Conservation (phyloP, 1,140 invertebrate species). For the Drosophila takahashii region DNA sequence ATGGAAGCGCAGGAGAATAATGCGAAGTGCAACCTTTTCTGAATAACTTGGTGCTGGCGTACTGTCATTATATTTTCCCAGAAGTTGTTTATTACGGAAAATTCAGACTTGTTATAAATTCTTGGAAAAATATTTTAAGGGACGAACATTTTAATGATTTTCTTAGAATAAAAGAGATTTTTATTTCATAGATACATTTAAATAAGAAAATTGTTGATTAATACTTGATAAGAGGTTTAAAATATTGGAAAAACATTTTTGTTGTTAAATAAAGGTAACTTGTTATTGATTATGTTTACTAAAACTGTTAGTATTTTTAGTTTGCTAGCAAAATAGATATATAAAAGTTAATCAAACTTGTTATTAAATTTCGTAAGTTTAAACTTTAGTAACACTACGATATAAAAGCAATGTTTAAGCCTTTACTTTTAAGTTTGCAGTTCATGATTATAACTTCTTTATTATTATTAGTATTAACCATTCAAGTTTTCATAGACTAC, state of each 20-base stretch:
- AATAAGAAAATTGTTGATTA: too few relatives aligned
- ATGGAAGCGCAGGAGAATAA: slow-evolving; percentile 38
- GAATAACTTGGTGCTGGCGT: slow-evolving; percentile 22
- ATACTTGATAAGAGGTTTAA: too few relatives aligned
- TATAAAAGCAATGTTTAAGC: slow-evolving; percentile 1
- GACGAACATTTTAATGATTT: background rate
- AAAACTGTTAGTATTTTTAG: too few relatives aligned
- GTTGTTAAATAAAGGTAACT: too few relatives aligned
- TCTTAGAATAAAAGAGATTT: background rate
- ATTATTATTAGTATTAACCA: background rate
- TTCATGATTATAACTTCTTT: background rate
- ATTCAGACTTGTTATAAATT: background rate
- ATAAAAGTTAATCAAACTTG: too few relatives aligned
- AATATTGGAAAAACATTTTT: too few relatives aligned
- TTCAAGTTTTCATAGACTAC: background rate
- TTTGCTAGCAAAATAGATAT: too few relatives aligned
- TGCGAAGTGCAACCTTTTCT: slow-evolving; percentile 32
- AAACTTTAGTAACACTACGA: too few relatives aligned
- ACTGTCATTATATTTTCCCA: background rate
- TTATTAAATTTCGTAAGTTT: too few relatives aligned
- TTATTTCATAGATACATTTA: too few relatives aligned
- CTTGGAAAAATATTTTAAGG: background rate
- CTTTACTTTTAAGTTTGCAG: background rate
- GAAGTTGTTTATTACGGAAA: slow-evolving; percentile 3
- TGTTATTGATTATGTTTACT: too few relatives aligned